phyloP scores from a whole-genome alignment of 2,888 invertebrate genomes.

The Trissolcus japonicus region DNA sequence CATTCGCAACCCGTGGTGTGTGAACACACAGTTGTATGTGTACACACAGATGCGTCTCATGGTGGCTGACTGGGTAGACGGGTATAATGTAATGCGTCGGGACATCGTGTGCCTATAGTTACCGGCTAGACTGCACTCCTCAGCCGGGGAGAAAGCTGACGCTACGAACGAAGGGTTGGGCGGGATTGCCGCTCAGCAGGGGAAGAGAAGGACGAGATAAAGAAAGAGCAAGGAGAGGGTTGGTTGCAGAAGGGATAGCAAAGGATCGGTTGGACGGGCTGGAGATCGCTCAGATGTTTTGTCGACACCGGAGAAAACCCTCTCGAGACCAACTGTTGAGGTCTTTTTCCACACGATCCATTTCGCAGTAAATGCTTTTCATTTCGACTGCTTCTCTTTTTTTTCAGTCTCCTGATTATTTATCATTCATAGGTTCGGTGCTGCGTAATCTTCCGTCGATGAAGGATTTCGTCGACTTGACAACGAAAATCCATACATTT shows the following conservation, averaged over 20 bases:
- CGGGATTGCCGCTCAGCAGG: conserved; percentile 43
- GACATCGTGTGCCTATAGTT: conserved; percentile 66
- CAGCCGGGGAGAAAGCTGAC: conserved; percentile 66
- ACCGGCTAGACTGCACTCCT: conserved; percentile 73
- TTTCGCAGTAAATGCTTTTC: too few relatives aligned
- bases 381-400: too few relatives aligned
- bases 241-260: conserved; percentile 38
- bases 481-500: too few relatives aligned
- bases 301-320: conserved; percentile 40
- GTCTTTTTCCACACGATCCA: conserved; percentile 8
- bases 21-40: conserved; percentile 18
- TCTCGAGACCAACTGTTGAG: conserved; percentile 52
- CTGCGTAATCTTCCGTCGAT: too few relatives aligned
- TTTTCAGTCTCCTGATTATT: too few relatives aligned
- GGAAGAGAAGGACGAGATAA: conserved; percentile 42
- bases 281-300: conserved; percentile 49
- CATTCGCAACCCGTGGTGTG: conserved; percentile 17
- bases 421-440: too few relatives aligned
- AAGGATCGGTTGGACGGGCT: conserved; percentile 49
- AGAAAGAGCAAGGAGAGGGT: conserved; percentile 44
- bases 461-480: too few relatives aligned
- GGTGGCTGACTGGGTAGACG: conserved; percentile 42
- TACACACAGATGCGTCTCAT: conserved; percentile 24
- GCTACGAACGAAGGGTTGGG: conserved; percentile 63
- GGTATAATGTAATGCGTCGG: conserved; percentile 63